phyloP scores from a whole-genome alignment of 2,797 vertebrate genomes.

The Coreius guichenoti region DNA sequence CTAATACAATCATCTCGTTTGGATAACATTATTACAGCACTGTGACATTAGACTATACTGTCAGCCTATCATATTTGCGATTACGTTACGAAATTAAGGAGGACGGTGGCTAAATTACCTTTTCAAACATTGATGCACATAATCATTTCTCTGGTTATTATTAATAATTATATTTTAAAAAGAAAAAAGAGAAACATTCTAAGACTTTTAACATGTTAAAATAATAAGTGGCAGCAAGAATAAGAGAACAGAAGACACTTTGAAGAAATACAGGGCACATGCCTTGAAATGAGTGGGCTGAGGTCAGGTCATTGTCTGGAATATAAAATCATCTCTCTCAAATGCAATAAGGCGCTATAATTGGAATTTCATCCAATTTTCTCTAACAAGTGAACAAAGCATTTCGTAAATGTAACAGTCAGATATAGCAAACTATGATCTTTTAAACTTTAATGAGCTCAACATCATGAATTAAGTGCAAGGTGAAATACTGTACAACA shows the following conservation, averaged over 20 bases:
- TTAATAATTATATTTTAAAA: constrained; percentile 47
- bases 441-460: constrained; percentile 35
- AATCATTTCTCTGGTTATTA: constrained; percentile 49
- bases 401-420: constrained; percentile 36
- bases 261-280: constrained; percentile 10
- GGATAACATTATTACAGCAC: constrained; percentile 61
- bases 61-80: constrained; percentile 48
- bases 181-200: constrained; percentile 6
- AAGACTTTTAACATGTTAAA: constrained; percentile 26
- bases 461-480: constrained; percentile 8
- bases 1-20: constrained; percentile 62
- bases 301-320: constrained; percentile 42
- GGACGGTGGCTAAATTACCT: constrained; percentile 63
- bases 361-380: constrained; percentile 46
- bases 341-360: constrained; percentile 36
- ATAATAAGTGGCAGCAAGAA: constrained; percentile 10
- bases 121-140: constrained; percentile 46
- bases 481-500: constrained; percentile 16
- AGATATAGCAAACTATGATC: constrained; percentile 30
- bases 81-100: constrained; percentile 55
- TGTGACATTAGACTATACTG: constrained; percentile 59
- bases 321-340: constrained; percentile 32
- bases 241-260: not conserved
- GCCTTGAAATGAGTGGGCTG: constrained; percentile 13
- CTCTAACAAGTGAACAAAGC: constrained; percentile 42